Base-by-base conservation (phyloP, 2,113 vertebrate genomes). In the Benitochromis conjunctus region DNA sequence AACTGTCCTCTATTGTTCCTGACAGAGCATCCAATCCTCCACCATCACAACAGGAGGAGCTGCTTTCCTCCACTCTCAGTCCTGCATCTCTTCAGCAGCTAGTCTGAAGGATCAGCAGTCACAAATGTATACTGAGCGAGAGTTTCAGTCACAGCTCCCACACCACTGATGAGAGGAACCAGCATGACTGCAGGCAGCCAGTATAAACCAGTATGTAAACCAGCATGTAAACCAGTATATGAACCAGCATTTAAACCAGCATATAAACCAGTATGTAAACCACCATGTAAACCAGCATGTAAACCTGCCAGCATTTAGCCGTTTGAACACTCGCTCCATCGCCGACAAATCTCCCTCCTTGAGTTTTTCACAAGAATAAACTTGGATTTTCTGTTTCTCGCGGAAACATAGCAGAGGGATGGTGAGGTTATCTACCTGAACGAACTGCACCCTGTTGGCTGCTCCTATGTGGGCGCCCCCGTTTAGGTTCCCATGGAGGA, bases 41-140 rank as follows among this genome's bases (percentile, higher is more conserved):
- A 41, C 21, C 64, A 1, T 14, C 36, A 16, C 38, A 51, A 16
- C 46, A 11, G 21, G 3, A 46, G 66, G 38, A 16, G 41, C 24
- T 24, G 66, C 41, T 46, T 51, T 98, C 96, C 97, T 98, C 97
- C 31, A 34, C 58, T 11, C 57, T 66, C 53, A 2, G 36, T 66
- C 62, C 60, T 58, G 56, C 56, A 29, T 58, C 56, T 58, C 56
- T 58, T 64, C 58, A n/a, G n/a, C 53, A n/a, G 51, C 66, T 12
- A n/a, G 1, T 36, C 31, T 78, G 74, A 69, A 78, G 87, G 56
- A 82, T 43, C 74, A 54, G 46, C 41, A 19, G 64, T 26, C 34
- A 16, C 16, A 66, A 43, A n/a, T 38, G 2, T 21, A 29, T 2
- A 14, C 38, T 43, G 36, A 69, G 36, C 5, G 12, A 69, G 36